These are phyloP conservation scores for Papilio helenus DNA, from an alignment of 1,140 invertebrate species.

Conservation along the genomic window DNA sequence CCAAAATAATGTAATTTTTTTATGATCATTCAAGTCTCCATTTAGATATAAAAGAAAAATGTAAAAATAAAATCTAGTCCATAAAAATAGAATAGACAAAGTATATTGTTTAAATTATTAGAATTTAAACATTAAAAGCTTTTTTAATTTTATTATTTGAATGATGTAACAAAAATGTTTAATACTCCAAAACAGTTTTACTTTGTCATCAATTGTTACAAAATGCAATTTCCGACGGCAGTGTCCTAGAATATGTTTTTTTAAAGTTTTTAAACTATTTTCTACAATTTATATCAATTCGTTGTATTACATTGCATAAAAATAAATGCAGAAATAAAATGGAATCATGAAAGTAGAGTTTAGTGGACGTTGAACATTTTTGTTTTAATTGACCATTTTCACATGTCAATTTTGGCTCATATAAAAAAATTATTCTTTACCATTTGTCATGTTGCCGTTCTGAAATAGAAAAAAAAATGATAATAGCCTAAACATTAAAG, in stretches of 20 bases:
- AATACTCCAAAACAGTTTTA: neutral
- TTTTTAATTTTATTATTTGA: neutral
- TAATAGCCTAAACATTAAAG: neutral
- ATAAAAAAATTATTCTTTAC: conserved; percentile 54
- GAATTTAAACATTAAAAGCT: too few relatives aligned
- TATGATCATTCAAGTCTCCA: neutral
- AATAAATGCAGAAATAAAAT: conserved; percentile 14
- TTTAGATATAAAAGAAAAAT: neutral
- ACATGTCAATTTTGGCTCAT: neutral
- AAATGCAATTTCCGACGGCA: neutral
- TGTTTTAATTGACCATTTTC: conserved; percentile 14
- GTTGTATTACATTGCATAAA: conserved; percentile 20
- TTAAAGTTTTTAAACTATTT: neutral
- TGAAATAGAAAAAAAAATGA: conserved; percentile 55
- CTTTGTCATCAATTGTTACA: neutral
- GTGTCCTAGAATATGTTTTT: neutral
- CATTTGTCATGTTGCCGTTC: conserved; percentile 74
- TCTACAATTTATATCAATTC: conserved; percentile 1
- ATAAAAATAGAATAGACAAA: neutral
- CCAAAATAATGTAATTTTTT: conserved; percentile 1
- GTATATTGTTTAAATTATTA: neutral
- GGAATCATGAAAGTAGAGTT: conserved; percentile 14
- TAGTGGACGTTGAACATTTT: conserved; percentile 6
- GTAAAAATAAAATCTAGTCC: neutral
- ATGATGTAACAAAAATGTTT: neutral